phyloP scores from a whole-genome alignment of 2,888 invertebrate species.

The Cheilosia impressa region DNA sequence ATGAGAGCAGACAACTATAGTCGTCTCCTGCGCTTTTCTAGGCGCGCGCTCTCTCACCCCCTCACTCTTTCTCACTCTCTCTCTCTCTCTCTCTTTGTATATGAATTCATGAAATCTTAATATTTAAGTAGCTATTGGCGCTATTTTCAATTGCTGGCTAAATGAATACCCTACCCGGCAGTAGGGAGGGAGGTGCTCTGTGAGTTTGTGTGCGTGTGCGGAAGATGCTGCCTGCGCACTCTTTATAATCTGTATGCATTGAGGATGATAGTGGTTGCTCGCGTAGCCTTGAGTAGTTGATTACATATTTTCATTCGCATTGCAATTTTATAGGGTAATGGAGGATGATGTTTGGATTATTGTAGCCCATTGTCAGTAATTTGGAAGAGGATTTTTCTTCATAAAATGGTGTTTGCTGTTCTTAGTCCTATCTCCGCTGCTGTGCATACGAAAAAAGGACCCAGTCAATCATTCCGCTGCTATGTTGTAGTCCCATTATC shows the following conservation, averaged over 20 bases:
- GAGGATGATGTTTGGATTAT: neutral
- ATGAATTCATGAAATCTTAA: constrained; percentile 55
- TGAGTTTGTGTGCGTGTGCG: neutral
- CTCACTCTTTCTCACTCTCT: neutral
- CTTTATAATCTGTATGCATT: constrained; percentile 63
- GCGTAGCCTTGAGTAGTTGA: constrained; percentile 70
- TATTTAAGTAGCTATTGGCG: constrained; percentile 59
- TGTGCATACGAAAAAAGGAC: no score
- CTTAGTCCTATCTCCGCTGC: no score
- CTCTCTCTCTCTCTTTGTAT: neutral
- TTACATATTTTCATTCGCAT: constrained; percentile 37
- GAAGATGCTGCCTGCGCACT: constrained; percentile 41
- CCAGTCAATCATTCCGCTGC: no score
- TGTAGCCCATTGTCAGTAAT: neutral
- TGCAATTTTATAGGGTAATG: constrained; percentile 36
- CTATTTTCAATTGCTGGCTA: constrained; percentile 60
- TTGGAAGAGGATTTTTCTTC: neutral
- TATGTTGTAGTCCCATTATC: no score
- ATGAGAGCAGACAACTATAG: neutral
- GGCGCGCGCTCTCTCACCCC: neutral
- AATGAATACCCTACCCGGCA: constrained; percentile 33
- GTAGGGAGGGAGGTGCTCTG: neutral
- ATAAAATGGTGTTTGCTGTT: neutral
- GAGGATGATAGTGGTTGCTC: constrained; percentile 48
- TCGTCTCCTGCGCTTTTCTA: constrained; percentile 36